Conservation (phyloP, 2,888 invertebrate genomes). For the Drepana falcataria region DNA sequence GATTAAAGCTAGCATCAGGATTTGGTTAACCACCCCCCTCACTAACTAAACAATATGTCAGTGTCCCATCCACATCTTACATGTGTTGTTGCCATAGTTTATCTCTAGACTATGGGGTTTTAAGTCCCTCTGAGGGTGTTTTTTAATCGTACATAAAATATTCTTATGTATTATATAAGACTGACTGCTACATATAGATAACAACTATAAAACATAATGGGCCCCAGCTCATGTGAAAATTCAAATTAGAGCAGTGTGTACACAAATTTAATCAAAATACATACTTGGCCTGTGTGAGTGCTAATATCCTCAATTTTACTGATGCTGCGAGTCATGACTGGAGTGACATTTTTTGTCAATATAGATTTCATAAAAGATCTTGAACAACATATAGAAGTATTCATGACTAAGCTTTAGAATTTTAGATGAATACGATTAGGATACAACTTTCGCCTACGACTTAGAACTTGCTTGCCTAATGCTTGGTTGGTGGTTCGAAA, state of each 20-base stretch:
- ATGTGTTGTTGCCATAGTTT: too few relatives aligned
- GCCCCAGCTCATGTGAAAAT: not conserved
- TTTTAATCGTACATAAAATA: not conserved
- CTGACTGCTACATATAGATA: not conserved
- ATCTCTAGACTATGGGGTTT: too few relatives aligned
- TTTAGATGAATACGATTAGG: too few relatives aligned
- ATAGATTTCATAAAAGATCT: not conserved
- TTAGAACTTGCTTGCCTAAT: too few relatives aligned
- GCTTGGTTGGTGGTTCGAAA: too few relatives aligned
- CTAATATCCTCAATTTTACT: constrained; percentile 45
- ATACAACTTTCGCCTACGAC: too few relatives aligned
- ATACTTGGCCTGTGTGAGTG: constrained; percentile 66
- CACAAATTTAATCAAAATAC: not conserved
- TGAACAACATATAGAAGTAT: not conserved
- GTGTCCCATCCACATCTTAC: too few relatives aligned
- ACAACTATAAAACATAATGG: not conserved
- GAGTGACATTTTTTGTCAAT: not conserved
- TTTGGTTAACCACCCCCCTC: too few relatives aligned
- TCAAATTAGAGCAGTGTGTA: not conserved
- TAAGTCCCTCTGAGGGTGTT: not conserved
- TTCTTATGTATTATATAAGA: not conserved
- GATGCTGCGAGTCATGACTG: not conserved
- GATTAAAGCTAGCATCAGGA: too few relatives aligned
- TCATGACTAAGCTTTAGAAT: not conserved
- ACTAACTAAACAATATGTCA: too few relatives aligned